These are phyloP conservation scores for Stenodera caucasica DNA, from an alignment of 2,888 invertebrate species.

Conservation along the genomic window DNA sequence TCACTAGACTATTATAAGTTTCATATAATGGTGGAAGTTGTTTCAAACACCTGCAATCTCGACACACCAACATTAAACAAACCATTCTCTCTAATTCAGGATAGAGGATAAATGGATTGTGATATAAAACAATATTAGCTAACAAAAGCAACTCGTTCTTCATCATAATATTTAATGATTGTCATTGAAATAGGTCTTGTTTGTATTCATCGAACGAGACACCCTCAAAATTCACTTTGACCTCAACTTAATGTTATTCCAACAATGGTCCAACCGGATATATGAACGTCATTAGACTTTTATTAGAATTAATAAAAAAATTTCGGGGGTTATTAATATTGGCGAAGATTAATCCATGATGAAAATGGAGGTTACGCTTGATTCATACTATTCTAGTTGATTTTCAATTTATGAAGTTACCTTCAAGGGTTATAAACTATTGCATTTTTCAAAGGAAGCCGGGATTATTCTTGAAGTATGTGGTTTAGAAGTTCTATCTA, in stretches of 20 bases:
- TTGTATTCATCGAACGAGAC: background rate
- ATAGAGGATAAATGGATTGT: background rate
- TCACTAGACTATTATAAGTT: background rate
- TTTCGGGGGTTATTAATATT: background rate
- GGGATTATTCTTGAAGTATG: background rate
- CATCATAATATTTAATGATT: background rate
- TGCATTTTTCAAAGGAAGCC: background rate
- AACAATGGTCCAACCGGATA: background rate
- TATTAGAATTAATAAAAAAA: constrained; percentile 2
- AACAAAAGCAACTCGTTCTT: background rate
- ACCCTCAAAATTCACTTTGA: background rate
- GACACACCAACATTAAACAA: background rate
- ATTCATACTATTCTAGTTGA: too few relatives aligned
- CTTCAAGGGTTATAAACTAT: background rate
- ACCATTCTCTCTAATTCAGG: background rate
- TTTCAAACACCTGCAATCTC: background rate
- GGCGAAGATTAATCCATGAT: background rate
- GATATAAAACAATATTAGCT: constrained; percentile 2
- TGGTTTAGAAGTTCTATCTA: background rate
- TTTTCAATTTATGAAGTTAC: too few relatives aligned
- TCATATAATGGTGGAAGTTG: background rate
- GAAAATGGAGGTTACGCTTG: background rate
- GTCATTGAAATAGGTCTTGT: background rate
- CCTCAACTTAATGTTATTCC: background rate
- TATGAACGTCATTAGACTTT: background rate